Evolutionary conservation across 2,113 vertebrate genomes (phyloP), one percentile per base, ranked within the genome.

Genomic region (Arvicanthis niloticus): DNA sequence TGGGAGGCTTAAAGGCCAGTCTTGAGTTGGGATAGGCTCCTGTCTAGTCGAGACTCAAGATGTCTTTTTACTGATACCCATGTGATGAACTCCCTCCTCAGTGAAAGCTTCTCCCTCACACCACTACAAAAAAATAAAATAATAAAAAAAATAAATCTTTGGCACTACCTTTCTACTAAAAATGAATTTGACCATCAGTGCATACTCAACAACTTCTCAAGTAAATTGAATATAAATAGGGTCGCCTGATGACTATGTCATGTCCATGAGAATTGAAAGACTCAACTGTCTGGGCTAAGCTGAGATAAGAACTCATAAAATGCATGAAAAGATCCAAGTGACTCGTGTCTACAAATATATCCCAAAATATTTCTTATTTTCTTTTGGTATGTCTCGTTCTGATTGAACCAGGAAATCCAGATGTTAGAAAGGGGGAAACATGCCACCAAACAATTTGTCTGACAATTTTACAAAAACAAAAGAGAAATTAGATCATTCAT

Each of bases 401-500:
- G 91, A 97, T 91, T 70, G 60, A 96, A 92, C 95, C 91, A 96
- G 95, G 91, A 96, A 96, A 96, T 94, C 94, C 97, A 97, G 96
- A 97, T 98, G 97, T 97, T 96, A 78, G 93, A 73, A 34, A 91
- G 81, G 77, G n/a, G n/a, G n/a, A 4, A 26, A 56, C 96, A 91
- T 22, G 94, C 75, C 93, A 94, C 86, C 65, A 95, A 96, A 97
- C 91, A 97, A 96, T 90, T 95, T 93, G 81, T 95, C 97, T 96
- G 91, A 97, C 60, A 87, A 94, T 98, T 97, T 96, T 97, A 96
- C n/a, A 98, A 98, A 97, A 97, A 96, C 91, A 97, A 95, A 89
- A 93, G 94, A 96, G 93, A 97, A 96, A 97, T 98, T 98, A 97
- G 96, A 97, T 98, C 97, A 98, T 96, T 94, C 91, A 92, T 97